phyloP scores from a whole-genome alignment of 2,888 invertebrate genomes.

The Alentia gelatinosa region DNA sequence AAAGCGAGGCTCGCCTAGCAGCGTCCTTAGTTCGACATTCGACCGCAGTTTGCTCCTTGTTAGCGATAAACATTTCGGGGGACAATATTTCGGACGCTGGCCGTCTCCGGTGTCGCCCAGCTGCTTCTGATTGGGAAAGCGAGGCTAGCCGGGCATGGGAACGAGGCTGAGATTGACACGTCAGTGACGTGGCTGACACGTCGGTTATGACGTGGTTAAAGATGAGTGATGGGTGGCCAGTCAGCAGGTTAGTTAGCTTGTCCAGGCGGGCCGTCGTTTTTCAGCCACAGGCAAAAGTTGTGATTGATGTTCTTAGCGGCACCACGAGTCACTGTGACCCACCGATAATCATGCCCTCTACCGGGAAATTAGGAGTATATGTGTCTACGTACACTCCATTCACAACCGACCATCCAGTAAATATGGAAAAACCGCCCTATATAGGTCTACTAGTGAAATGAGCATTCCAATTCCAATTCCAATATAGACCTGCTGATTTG shows the following conservation, averaged over 20 bases:
- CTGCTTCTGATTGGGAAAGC: conserved; percentile 7
- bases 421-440: no score
- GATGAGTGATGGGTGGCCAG: background rate
- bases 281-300: background rate
- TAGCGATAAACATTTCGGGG: conserved; percentile 7
- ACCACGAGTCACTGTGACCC: background rate
- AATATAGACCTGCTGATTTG: no score
- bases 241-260: background rate
- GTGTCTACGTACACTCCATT: no score
- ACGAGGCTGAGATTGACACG: conserved; percentile 22
- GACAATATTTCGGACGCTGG: background rate
- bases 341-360: background rate
- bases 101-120: background rate
- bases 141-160: background rate
- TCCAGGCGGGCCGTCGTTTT: background rate
- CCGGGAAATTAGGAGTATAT: background rate
- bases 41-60: background rate
- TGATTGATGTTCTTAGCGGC: background rate
- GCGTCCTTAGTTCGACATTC: background rate
- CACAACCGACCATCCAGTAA: no score
- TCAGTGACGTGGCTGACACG: background rate
- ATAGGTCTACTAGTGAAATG: no score
- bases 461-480: no score
- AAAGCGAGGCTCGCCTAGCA: background rate
- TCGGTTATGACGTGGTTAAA: background rate